phyloP scores from a whole-genome alignment of 2,888 invertebrate species.

The Agrotis clavis region DNA sequence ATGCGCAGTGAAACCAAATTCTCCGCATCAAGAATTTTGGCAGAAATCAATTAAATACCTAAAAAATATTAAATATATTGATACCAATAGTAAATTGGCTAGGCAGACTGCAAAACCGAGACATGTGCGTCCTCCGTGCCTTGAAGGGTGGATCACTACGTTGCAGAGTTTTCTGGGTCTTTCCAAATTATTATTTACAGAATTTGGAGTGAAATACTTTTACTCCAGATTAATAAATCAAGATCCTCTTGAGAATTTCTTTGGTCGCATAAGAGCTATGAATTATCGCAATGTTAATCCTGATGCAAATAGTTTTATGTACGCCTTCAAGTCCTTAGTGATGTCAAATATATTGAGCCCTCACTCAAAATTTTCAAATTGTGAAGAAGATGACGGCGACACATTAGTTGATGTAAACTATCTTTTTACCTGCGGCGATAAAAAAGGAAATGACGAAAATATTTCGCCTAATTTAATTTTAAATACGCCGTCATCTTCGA shows the following conservation, averaged over 20 bases:
- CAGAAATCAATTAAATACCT: not conserved
- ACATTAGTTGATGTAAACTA: conserved; percentile 3
- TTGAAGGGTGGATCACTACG: not conserved
- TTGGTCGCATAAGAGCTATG: conserved; percentile 28
- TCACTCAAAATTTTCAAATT: conserved; percentile 9
- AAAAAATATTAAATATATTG: not conserved
- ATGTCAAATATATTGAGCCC: not conserved
- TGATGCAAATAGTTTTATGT: not conserved
- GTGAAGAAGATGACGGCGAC: not conserved
- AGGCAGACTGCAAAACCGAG: conserved; percentile 2
- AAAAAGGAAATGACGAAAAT: not conserved
- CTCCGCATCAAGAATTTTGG: conserved; percentile 2
- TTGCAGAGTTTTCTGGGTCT: not conserved
- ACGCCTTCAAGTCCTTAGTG: not conserved
- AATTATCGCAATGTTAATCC: not conserved
- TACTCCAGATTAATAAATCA: conserved; percentile 9
- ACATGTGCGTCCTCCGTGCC: conserved; percentile 3
- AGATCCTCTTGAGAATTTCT: conserved; percentile 14
- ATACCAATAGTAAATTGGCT: not conserved
- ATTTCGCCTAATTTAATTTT: not conserved
- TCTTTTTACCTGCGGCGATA: not conserved
- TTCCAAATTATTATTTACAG: not conserved
- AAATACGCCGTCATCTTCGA: not conserved
- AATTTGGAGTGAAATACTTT: conserved; percentile 5
- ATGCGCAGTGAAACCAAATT: not conserved